Evolutionary conservation across 2,113 vertebrate genomes (phyloP), one percentile per base, ranked within the genome.

Genomic region (Phoxinus phoxinus): DNA sequence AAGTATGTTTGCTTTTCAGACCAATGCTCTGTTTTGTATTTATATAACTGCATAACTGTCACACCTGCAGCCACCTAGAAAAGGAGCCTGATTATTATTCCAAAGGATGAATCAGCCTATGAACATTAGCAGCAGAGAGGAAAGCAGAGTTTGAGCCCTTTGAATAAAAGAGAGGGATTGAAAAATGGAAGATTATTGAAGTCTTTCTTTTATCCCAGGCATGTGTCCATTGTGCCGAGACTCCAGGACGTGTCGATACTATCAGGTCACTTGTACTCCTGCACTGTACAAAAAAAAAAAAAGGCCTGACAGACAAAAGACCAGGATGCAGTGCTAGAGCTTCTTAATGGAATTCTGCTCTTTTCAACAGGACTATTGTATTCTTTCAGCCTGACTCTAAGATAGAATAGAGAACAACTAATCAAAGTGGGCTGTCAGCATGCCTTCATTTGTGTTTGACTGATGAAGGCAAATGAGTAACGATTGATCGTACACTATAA

Each of bases 111-210:
- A 82, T 73, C 89, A 91, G 81, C 56, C 84, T 46, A 77, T 84
- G 85, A 90, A 80, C 69, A 87, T 89, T 87, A 85, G 71, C 75
- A 48, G 86, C 85, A 87, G 86, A 90, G 93, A 92, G 92, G 91
- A 92, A 86, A 86, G 27, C 11, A 48, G 78, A 86, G 85, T 90
- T 92, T 88, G 89, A 91, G 91, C 89, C 87, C 90, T 85, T 25
- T 81, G 87, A 87, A 93, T 87, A 93, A 93, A 91, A 86, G 90
- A 84, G 89, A 75, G 84, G 88, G 91, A 90, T 89, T 91, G 89
- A 92, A 93, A 92, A 89, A 88, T 74, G 88, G 87, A 89, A 90
- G 90, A 91, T 89, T 91, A 93, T 89, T 92, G 90, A 91, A 92
- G 92, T 92, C 83, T 81, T 91, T 75, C 88, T 88, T 92, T 93